Evolutionary conservation across 2,113 vertebrate genomes (phyloP), one percentile per base, ranked within the genome.

Genomic region (Ia io): DNA sequence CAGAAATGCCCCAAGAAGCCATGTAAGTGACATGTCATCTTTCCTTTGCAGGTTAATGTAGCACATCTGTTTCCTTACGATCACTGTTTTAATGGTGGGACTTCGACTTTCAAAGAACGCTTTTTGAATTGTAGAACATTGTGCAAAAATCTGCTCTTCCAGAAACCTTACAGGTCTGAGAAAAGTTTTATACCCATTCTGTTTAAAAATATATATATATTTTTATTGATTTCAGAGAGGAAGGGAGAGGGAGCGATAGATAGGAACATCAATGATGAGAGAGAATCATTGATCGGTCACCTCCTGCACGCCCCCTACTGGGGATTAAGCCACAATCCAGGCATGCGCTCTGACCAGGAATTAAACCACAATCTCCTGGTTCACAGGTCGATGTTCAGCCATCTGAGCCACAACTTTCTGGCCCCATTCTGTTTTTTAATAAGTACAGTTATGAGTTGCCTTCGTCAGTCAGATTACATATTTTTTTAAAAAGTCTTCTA

Each of bases 1-100:
- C 99, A 99, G 97, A 99, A 99, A 96, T 99, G 99, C 98, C 99
- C 99, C 85, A 99, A 99, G 97, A 99, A 99, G 98, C 98, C 98
- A 0, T 98, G 99, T 99, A 99, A 99, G 99, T 99, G 84, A 37
- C 37, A 1, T 82, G 93, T 92, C 88, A 2, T 93, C 89, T 28
- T 97, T 97, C 23, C 76, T 96, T 70, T 93, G 0, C 83, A 53
- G 67, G 70, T 79, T 53, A 89, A 80, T 65, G 49, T 17, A 78
- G 67, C 35, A 1, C 17, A 23, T 86, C 47, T 90, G 69, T 92
- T 92, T 90, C 77, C 82, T 93, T 88, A 13, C 11, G 17, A 18
- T 87, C 17, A 56, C 42, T 61, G 28, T 67, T 95, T 59, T 20
- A 65, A 65, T 53, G 67, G 47, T 7, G 20, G 78, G 13, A 0